phyloP scores from a whole-genome alignment of 2,113 vertebrate species.

The Arothron firmamentum region DNA sequence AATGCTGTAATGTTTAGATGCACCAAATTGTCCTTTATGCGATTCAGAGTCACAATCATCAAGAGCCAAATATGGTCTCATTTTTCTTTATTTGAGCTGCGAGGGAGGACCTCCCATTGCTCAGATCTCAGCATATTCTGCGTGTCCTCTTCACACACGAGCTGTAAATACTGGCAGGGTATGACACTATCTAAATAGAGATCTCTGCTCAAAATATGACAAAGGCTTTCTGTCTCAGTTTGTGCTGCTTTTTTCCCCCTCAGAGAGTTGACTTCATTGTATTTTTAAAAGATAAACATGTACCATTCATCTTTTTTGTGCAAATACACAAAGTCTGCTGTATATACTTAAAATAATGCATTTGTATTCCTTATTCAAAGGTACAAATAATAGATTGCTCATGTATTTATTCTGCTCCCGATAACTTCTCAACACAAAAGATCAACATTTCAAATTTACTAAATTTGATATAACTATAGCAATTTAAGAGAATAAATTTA shows the following conservation, averaged over 20 bases:
- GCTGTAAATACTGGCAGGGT: slow-evolving; percentile 56
- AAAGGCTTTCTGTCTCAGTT: slow-evolving; percentile 9
- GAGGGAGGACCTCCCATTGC: slow-evolving; percentile 62
- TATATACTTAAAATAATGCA: neutral
- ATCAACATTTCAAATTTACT: neutral
- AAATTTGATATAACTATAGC: neutral
- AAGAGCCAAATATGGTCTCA: slow-evolving; percentile 69
- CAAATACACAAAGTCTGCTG: slow-evolving; percentile 10
- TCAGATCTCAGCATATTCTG: slow-evolving; percentile 54
- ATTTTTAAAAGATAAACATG: slow-evolving; percentile 42
- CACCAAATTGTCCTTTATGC: slow-evolving; percentile 52
- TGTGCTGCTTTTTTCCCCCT: neutral
- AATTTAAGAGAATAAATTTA: too few species aligned
- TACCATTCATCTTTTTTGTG: slow-evolving; percentile 22
- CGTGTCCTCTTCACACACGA: slow-evolving; percentile 61
- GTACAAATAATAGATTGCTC: neutral
- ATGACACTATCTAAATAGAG: slow-evolving; percentile 55
- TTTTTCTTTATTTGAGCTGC: slow-evolving; percentile 57
- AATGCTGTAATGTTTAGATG: slow-evolving; percentile 56
- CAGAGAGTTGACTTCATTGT: slow-evolving; percentile 15
- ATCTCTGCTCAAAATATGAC: slow-evolving; percentile 49
- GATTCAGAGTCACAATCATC: slow-evolving; percentile 56
- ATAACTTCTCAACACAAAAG: neutral
- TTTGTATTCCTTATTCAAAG: slow-evolving; percentile 3
- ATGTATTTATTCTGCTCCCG: slow-evolving; percentile 43